Evolutionary conservation across 2,888 invertebrate species (phyloP).

Genomic region (Epistrophella euchroma): DNA sequence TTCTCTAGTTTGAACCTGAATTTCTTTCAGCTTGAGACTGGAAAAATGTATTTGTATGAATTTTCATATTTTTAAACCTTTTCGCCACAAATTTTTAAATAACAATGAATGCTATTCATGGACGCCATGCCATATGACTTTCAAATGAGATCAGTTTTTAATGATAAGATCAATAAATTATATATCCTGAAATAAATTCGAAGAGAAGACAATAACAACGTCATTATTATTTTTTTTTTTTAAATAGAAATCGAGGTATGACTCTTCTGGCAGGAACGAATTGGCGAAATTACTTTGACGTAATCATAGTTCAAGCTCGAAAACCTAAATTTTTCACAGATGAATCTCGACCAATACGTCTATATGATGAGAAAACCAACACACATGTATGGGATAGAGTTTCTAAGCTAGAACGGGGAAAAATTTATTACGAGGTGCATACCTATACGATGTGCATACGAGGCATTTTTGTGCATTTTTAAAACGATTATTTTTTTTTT

Average conservation of each 20-base stretch:
- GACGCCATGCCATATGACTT: neutral
- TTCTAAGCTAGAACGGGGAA: slow-evolving; percentile 92
- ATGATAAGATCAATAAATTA: neutral
- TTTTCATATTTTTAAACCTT: neutral
- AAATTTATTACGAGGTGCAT: slow-evolving; percentile 95
- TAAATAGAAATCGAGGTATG: slow-evolving; percentile 94
- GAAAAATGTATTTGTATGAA: neutral
- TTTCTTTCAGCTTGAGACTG: neutral
- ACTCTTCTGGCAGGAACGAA: slow-evolving; percentile 92
- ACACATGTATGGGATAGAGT: slow-evolving; percentile 97
- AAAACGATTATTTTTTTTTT: neutral
- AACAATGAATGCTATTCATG: neutral
- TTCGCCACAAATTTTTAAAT: neutral
- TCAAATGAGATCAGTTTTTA: neutral
- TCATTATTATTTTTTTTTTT: neutral
- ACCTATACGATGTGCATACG: slow-evolving; percentile 79
- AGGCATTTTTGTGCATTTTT: neutral
- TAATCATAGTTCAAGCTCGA: slow-evolving; percentile 96
- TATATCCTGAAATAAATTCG: neutral
- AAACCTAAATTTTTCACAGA: slow-evolving; percentile 99
- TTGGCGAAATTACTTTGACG: slow-evolving; percentile 96
- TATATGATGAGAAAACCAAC: slow-evolving; percentile 92
- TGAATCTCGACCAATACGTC: slow-evolving; percentile 93
- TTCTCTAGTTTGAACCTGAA: neutral
- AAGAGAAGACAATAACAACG: fast-evolving